Percentiles rank a stretch among this genome's conserved stretches.
Conservation (phyloP, 2,797 vertebrate species). For the Dicrostonyx torquatus region DNA sequence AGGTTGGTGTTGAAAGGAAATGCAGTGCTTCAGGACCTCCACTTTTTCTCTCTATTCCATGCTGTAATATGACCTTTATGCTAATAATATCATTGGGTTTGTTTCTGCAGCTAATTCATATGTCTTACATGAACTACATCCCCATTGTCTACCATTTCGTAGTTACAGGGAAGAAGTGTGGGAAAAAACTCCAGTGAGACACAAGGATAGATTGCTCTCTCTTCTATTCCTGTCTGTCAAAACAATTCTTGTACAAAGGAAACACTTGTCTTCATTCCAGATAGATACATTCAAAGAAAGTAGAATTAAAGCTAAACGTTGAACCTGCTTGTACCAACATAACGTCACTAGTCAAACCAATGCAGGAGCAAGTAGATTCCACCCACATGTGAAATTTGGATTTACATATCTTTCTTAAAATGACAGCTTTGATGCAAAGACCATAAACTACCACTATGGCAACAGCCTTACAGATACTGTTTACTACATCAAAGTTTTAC, state of each 20-base stretch:
- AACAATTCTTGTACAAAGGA: constrained; percentile 61
- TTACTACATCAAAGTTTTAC: not conserved
- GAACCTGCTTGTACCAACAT: constrained; percentile 54
- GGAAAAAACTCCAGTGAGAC: constrained; percentile 45
- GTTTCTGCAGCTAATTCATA: not conserved
- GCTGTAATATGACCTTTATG: not conserved
- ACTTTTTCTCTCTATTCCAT: not conserved
- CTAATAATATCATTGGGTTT: not conserved
- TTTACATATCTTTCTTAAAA: constrained; percentile 6
- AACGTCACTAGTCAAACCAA: constrained; percentile 33
- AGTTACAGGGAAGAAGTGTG: constrained; percentile 11
- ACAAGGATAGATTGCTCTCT: constrained; percentile 60
- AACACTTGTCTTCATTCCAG: constrained; percentile 61
- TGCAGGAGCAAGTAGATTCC: not conserved
- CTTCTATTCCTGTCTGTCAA: constrained; percentile 57
- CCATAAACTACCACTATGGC: not conserved
- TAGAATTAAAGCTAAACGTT: constrained; percentile 61
- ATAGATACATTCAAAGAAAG: constrained; percentile 69
- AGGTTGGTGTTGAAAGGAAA: not conserved
- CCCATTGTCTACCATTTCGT: constrained; percentile 1
- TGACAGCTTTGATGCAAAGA: not conserved
- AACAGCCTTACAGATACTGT: not conserved
- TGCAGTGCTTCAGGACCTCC: not conserved
- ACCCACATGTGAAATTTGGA: rapidly evolving
- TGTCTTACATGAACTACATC: not conserved